Conservation (phyloP, 2,888 invertebrate genomes). For the Lymantria dispar region DNA sequence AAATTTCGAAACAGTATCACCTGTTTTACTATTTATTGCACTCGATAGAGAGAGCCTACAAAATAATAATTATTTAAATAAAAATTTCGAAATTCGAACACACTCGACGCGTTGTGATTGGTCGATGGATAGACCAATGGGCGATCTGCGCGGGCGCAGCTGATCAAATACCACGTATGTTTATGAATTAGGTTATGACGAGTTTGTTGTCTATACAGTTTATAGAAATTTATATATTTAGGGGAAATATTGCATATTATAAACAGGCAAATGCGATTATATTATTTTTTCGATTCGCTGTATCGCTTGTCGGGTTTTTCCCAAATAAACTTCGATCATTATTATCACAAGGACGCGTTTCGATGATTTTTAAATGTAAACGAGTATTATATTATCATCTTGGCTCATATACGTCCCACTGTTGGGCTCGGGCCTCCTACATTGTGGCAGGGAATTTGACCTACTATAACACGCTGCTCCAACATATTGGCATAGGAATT, state of each 20-base stretch:
- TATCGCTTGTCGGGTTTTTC: no score
- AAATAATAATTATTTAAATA: conserved; percentile 10
- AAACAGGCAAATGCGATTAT: no score
- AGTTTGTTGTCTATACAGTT: neutral
- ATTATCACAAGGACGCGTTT: no score
- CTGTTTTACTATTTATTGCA: neutral
- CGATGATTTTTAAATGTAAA: neutral
- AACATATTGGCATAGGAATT: no score
- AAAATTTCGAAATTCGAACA: conserved; percentile 36
- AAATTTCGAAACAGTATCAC: neutral
- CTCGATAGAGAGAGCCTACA: conserved; percentile 7
- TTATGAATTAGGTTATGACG: conserved; percentile 38
- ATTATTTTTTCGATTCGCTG: no score
- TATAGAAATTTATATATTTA: neutral
- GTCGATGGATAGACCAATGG: conserved; percentile 33
- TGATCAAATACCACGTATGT: conserved; percentile 34
- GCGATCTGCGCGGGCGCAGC: conserved; percentile 25
- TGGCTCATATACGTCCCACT: no score
- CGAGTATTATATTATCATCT: neutral
- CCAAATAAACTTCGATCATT: no score
- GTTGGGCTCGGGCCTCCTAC: no score
- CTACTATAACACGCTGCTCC: no score
- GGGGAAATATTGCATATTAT: neutral
- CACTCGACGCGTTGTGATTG: conserved; percentile 28
- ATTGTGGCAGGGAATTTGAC: no score